Percentiles rank a stretch among this genome's conserved stretches.
Evolutionary conservation across 2,797 vertebrate species (phyloP).

Genomic region (Neosilurus hyrtlii): DNA sequence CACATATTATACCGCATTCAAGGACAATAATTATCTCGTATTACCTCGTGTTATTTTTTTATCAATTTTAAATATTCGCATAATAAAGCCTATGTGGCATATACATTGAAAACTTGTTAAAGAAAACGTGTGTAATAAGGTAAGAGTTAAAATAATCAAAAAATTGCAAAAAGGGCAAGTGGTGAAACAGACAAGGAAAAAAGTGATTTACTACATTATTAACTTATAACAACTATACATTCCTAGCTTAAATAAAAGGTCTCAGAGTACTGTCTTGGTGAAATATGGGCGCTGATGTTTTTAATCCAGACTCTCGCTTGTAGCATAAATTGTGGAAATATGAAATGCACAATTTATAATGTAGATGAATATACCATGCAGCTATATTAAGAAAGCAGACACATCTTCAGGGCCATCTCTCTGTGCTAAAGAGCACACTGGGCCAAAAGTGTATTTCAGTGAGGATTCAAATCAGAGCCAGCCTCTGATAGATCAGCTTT

Average conservation of each 20-base stretch:
- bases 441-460: conserved; percentile 59
- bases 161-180: neutral
- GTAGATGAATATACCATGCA: conserved; percentile 10
- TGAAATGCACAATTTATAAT: neutral
- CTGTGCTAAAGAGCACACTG: conserved; percentile 46
- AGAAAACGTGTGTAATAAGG: neutral
- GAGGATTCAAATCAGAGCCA: conserved; percentile 73
- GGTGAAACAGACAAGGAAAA: neutral
- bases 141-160: conserved; percentile 7
- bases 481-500: conserved; percentile 71
- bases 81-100: neutral
- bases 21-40: neutral
- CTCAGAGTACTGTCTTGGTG: conserved; percentile 16
- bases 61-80: neutral
- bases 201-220: neutral
- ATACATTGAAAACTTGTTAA: neutral
- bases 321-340: neutral
- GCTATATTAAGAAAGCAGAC: conserved; percentile 35
- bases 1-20: neutral
- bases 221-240: neutral
- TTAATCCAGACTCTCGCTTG: neutral
- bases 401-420: conserved; percentile 45
- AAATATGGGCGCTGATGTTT: conserved; percentile 10
- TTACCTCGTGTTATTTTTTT: neutral
- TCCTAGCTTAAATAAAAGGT: conserved; percentile 3